phyloP scores from a whole-genome alignment of 2,113 vertebrate species.

The Baryphthengus martii region DNA sequence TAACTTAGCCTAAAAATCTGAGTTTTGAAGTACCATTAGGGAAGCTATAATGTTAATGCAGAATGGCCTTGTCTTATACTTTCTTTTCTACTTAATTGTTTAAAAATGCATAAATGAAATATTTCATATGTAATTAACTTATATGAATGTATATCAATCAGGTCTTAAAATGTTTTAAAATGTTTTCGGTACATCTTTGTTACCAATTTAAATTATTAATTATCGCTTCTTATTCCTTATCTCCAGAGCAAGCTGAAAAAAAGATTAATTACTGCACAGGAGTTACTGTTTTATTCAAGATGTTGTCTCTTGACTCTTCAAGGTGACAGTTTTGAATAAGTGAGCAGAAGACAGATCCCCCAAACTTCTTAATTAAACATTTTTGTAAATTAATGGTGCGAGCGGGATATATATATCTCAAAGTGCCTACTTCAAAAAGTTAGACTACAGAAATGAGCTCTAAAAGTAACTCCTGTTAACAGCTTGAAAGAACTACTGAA shows the following conservation, averaged over 20 bases:
- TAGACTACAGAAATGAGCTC: not conserved
- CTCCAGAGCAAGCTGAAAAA: not conserved
- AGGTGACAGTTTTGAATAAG: conserved; percentile 19
- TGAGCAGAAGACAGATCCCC: not conserved
- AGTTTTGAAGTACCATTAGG: not conserved
- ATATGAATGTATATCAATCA: not conserved
- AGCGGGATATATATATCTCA: not conserved
- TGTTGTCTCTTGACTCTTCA: not conserved
- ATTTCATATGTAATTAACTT: not conserved
- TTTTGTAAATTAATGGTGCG: not conserved
- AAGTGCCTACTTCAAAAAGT: not conserved
- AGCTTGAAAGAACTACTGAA: not conserved
- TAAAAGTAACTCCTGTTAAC: not conserved
- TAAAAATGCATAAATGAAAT: not conserved
- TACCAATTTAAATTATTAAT: conserved; percentile 21
- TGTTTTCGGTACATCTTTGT: not conserved
- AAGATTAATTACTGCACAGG: not conserved
- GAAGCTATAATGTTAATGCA: not conserved
- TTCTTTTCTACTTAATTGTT: not conserved
- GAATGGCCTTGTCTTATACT: not conserved
- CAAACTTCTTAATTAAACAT: conserved; percentile 10
- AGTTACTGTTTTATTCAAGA: conserved; percentile 13
- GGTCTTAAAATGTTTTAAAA: not conserved
- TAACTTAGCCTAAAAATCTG: not conserved
- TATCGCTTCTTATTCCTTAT: not conserved